Conservation (phyloP, 2,113 vertebrate species). For the Oceanites oceanicus region DNA sequence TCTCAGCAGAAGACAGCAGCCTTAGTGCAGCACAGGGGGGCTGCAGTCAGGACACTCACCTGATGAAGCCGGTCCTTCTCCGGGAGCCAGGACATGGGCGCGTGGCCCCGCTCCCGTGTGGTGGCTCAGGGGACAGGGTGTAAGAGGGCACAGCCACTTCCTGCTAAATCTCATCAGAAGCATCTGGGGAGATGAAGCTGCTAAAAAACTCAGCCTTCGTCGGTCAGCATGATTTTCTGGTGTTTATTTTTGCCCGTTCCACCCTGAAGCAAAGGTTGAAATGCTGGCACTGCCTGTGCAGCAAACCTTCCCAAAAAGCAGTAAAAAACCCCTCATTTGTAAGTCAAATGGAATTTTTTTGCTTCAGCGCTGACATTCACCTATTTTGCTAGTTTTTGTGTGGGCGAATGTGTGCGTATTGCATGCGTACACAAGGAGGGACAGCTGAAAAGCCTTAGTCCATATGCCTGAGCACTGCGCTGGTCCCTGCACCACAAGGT, state of each 20-base stretch:
- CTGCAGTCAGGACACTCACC: neutral
- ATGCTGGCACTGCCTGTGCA: neutral
- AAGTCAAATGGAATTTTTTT: neutral
- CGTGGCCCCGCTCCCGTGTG: accelerated
- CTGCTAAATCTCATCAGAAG: accelerated
- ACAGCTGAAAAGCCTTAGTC: neutral
- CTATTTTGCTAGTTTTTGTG: neutral
- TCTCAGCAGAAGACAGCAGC: neutral
- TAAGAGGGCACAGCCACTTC: neutral
- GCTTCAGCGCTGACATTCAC: neutral
- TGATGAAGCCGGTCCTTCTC: accelerated
- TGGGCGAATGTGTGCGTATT: accelerated
- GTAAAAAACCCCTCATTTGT: neutral
- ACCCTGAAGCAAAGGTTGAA: neutral
- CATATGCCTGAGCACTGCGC: accelerated
- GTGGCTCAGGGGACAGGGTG: accelerated
- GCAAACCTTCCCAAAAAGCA: neutral
- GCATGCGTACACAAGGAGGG: neutral
- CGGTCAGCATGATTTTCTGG: neutral
- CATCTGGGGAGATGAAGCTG: neutral
- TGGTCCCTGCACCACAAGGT: neutral
- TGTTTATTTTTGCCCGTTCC: neutral
- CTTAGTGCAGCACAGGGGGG: accelerated
- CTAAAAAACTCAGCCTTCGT: neutral
- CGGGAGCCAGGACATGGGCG: accelerated